These are phyloP conservation scores for Tinea pellionella DNA, from an alignment of 2,888 invertebrate genomes.

Conservation along the genomic window DNA sequence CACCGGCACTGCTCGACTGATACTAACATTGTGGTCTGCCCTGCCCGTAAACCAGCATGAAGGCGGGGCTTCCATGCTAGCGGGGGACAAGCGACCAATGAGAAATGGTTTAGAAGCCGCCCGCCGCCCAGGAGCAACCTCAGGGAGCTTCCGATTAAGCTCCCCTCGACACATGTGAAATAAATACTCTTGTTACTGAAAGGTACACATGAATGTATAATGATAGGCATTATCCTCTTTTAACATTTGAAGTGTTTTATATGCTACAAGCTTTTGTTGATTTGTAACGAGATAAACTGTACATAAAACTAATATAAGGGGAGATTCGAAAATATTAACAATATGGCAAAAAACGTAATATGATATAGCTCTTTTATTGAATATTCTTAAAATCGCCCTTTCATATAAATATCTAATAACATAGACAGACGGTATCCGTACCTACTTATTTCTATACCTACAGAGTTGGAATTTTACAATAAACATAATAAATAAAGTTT, in stretches of 20 bases:
- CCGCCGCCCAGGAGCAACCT: slow-evolving; percentile 50
- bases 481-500: no score
- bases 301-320: slow-evolving; percentile 11
- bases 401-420: neutral
- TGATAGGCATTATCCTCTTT: slow-evolving; percentile 64
- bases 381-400: neutral
- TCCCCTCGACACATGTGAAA: slow-evolving; percentile 60
- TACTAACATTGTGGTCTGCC: neutral
- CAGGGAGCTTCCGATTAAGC: slow-evolving; percentile 61
- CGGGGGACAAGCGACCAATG: slow-evolving; percentile 47
- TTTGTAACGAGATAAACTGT: slow-evolving; percentile 45
- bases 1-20: neutral
- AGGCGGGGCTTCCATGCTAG: slow-evolving; percentile 49
- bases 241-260: slow-evolving; percentile 66
- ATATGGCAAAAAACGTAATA: neutral
- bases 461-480: no score
- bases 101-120: slow-evolving; percentile 32
- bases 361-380: neutral
- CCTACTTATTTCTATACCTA: no score
- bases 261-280: slow-evolving; percentile 58
- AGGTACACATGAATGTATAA: slow-evolving; percentile 67
- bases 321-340: slow-evolving; percentile 2
- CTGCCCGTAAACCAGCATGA: slow-evolving; percentile 16
- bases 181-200: slow-evolving; percentile 64
- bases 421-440: no score